Conservation (phyloP, 1,140 invertebrate genomes). For the Drosophila grimshawi region DNA sequence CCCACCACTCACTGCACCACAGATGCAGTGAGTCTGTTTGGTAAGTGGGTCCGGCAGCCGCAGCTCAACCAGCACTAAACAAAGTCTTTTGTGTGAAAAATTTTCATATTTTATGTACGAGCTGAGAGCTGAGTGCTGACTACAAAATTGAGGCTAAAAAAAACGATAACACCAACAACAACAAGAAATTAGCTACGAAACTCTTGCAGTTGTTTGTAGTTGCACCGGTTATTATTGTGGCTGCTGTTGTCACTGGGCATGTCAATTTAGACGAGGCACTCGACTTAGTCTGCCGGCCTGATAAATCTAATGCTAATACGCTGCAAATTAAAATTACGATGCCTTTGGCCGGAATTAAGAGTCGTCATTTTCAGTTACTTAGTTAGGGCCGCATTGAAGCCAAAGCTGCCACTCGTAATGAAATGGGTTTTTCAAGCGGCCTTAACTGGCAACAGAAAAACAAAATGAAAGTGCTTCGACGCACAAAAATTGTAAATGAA, state of each 20-base stretch:
- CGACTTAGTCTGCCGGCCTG: conserved; percentile 16
- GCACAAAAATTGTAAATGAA: conserved; percentile 73
- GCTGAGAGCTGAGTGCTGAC: conserved; percentile 33
- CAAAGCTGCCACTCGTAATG: conserved; percentile 51
- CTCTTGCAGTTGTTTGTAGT: conserved; percentile 34
- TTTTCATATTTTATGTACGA: conserved; percentile 78
- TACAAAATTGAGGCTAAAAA: conserved; percentile 22
- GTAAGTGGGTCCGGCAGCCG: conserved; percentile 46
- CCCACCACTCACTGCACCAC: conserved; percentile 11
- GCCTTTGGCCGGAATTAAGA: conserved; percentile 60
- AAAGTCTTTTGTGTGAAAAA: conserved; percentile 70
- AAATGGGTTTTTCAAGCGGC: conserved; percentile 62
- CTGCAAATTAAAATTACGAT: conserved; percentile 76
- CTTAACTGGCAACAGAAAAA: conserved; percentile 18
- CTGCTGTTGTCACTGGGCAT: conserved; percentile 38
- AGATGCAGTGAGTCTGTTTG: conserved; percentile 48
- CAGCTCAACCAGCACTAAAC: conserved; percentile 65
- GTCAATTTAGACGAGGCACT: conserved; percentile 56
- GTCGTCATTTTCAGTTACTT: conserved; percentile 30
- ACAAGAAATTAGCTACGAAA: conserved; percentile 25
- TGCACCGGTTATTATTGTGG: neutral
- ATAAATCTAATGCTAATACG: conserved; percentile 71
- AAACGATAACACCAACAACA: conserved; percentile 17
- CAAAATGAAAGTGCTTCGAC: conserved; percentile 56
- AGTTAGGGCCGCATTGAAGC: conserved; percentile 38